A percentile compares a stretch with the other conserved stretches of the same genome.
These are phyloP conservation scores for Anoura caudifer DNA, from an alignment of 2,113 vertebrate species.

Conservation along the genomic window DNA sequence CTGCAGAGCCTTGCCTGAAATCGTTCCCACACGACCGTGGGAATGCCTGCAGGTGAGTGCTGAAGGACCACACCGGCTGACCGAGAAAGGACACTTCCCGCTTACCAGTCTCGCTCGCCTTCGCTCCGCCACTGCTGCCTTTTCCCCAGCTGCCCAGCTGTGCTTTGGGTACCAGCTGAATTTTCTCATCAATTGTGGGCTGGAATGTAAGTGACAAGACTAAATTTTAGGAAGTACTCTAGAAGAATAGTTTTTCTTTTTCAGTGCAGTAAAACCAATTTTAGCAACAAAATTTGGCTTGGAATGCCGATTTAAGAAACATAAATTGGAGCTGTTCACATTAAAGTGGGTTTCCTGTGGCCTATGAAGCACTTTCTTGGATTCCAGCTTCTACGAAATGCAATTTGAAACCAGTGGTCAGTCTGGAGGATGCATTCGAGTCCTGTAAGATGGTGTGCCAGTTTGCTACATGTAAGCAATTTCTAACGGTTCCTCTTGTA, in stretches of 20 bases:
- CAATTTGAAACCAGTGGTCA: background rate
- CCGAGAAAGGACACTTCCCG: background rate
- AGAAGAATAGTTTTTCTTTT: background rate
- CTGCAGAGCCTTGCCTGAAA: background rate
- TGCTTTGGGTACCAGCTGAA: slow-evolving; percentile 96
- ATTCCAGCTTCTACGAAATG: background rate
- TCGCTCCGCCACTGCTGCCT: slow-evolving; percentile 98
- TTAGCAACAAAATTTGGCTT: background rate
- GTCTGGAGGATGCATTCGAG: background rate
- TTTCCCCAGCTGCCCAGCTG: slow-evolving; percentile 96
- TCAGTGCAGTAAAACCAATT: background rate
- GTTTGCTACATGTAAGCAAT: background rate
- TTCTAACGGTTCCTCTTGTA: background rate
- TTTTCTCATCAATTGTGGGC: slow-evolving; percentile 99
- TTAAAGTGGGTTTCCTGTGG: background rate
- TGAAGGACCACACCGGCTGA: too few relatives aligned
- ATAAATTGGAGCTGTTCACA: background rate
- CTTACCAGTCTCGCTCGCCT: slow-evolving; percentile 94
- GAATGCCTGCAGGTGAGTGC: fast-evolving
- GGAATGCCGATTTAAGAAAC: background rate
- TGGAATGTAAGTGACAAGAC: slow-evolving; percentile 71
- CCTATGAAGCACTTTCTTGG: background rate
- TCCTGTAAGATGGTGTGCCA: background rate
- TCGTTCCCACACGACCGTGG: fast-evolving
- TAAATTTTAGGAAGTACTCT: background rate